Conservation (phyloP, 2,113 vertebrate genomes). For the Noturus placidus region DNA sequence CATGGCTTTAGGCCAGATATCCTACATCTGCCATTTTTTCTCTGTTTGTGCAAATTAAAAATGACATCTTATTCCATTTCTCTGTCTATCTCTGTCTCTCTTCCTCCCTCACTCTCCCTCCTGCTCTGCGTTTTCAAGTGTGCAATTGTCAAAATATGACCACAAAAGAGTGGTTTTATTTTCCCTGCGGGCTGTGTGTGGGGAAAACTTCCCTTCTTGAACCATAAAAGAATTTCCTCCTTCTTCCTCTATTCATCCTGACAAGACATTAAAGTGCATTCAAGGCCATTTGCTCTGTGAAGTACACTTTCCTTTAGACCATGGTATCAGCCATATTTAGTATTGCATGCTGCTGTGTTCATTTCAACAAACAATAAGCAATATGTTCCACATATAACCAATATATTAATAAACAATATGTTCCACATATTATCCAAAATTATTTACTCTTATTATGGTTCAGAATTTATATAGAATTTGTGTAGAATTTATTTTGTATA, state of each 20-base stretch:
- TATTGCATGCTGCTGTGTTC: background rate
- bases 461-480: background rate
- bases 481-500: background rate
- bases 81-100: slow-evolving; percentile 26
- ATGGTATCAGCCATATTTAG: background rate
- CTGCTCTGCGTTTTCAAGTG: slow-evolving; percentile 68
- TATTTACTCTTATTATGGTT: background rate
- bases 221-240: background rate
- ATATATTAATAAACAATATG: background rate
- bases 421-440: background rate
- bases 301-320: background rate
- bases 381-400: background rate
- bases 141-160: slow-evolving; percentile 62
- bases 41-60: slow-evolving; percentile 76
- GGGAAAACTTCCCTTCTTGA: slow-evolving; percentile 5
- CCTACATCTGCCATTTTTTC: slow-evolving; percentile 70
- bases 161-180: slow-evolving; percentile 57
- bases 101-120: slow-evolving; percentile 36
- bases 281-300: background rate
- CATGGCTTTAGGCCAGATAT: slow-evolving; percentile 77
- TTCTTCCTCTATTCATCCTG: background rate
- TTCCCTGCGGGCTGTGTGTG: slow-evolving; percentile 47
- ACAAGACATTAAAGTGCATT: slow-evolving; percentile 7
- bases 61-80: slow-evolving; percentile 72
- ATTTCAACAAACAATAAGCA: background rate